Conservation (phyloP, 2,888 invertebrate species). For the Noctuana brunneofusca region DNA sequence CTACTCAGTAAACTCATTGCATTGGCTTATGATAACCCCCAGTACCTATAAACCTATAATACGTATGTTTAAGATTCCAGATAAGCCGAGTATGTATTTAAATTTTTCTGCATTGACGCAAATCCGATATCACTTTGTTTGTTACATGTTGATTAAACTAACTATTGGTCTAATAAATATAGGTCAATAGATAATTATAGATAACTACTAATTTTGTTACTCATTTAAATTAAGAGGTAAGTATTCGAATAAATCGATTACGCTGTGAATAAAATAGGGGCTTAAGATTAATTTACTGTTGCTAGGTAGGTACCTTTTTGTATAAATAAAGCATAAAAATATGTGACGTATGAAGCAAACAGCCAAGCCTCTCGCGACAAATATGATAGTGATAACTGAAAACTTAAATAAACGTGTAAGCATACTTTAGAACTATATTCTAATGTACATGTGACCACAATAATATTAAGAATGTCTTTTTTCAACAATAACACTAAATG, state of each 20-base stretch:
- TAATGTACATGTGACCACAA: too few species aligned
- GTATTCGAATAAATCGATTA: too few species aligned
- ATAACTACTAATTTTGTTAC: too few species aligned
- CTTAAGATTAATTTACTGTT: too few species aligned
- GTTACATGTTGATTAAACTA: background rate
- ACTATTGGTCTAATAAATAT: background rate
- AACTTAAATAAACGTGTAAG: background rate
- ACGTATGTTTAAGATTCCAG: conserved; percentile 2
- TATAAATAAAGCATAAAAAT: too few species aligned
- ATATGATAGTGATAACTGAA: background rate
- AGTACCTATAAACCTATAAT: background rate
- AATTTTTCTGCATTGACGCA: conserved; percentile 21
- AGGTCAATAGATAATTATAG: too few species aligned
- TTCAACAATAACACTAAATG: background rate
- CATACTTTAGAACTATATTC: background rate
- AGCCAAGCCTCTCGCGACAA: conserved; percentile 8
- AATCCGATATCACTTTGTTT: conserved; percentile 13
- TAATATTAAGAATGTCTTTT: background rate
- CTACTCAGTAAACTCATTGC: conserved; percentile 1
- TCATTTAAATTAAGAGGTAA: too few species aligned
- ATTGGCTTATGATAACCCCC: conserved; percentile 3
- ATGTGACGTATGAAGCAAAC: background rate
- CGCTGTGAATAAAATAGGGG: too few species aligned
- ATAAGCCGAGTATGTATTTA: background rate
- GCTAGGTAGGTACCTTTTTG: too few species aligned